Conservation (phyloP, 2,888 invertebrate species). For the Alviniconcha strummeri region DNA sequence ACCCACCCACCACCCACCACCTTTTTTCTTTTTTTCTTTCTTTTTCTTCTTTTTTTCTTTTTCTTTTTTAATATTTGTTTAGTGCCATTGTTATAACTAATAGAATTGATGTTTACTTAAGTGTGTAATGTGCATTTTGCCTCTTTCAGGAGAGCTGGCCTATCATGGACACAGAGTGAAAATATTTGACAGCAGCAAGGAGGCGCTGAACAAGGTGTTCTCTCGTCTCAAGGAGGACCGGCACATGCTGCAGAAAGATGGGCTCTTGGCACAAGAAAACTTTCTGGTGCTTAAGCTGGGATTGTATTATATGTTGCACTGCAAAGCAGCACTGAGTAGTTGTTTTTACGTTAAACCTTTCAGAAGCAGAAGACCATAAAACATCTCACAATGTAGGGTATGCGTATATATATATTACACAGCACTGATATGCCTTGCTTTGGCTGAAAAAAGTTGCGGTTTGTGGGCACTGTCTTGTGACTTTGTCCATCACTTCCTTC, state of each 20-base stretch:
- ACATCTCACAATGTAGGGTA: not conserved
- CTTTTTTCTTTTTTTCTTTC: not conserved
- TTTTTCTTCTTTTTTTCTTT: not conserved
- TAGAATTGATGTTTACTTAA: no score
- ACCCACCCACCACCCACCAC: no score
- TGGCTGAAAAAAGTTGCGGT: no score
- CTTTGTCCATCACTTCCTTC: no score
- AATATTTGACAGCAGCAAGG: conserved; percentile 70
- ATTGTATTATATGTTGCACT: no score
- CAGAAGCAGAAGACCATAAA: no score
- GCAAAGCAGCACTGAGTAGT: not conserved
- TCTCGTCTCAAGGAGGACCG: conserved; percentile 73
- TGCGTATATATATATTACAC: not conserved
- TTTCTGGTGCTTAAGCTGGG: conserved; percentile 66
- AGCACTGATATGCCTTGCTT: no score
- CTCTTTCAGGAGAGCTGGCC: conserved; percentile 72
- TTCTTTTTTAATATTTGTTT: not conserved
- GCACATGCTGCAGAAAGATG: conserved; percentile 69
- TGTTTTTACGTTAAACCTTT: not conserved
- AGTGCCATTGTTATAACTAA: no score
- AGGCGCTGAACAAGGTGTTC: conserved; percentile 69
- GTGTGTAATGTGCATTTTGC: not conserved
- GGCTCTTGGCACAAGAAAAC: conserved; percentile 69
- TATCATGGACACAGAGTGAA: conserved; percentile 75
- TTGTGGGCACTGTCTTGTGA: no score